These are phyloP conservation scores for Zeus faber DNA, from an alignment of 2,113 vertebrate species.

Conservation along the genomic window DNA sequence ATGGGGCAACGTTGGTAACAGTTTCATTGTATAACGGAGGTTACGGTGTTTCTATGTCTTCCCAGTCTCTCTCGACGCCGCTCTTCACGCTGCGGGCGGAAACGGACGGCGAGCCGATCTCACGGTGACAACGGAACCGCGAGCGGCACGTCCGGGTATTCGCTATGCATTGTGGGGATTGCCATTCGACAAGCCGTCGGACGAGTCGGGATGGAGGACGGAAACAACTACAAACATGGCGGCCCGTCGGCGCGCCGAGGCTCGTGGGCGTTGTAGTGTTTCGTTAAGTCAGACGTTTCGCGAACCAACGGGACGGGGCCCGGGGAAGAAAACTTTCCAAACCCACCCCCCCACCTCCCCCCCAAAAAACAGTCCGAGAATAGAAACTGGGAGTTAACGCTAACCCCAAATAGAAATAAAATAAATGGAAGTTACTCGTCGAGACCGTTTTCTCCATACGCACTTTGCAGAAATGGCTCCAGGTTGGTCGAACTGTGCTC, in stretches of 20 bases:
- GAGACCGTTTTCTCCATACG: neutral
- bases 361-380: constrained; percentile 18
- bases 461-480: neutral
- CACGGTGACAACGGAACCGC: constrained; percentile 68
- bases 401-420: neutral
- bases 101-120: constrained; percentile 64
- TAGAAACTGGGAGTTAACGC: constrained; percentile 43
- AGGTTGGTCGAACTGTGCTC: neutral
- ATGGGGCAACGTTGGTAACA: constrained; percentile 58
- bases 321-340: constrained; percentile 63
- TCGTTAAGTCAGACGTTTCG: constrained; percentile 42
- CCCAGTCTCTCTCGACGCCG: constrained; percentile 68
- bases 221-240: constrained; percentile 56
- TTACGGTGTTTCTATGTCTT: constrained; percentile 60
- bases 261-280: constrained; percentile 68
- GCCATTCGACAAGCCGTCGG: constrained; percentile 11
- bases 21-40: constrained; percentile 76
- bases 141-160: constrained; percentile 43
- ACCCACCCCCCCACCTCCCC: no score
- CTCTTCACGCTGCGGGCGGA: constrained; percentile 70
- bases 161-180: constrained; percentile 41
- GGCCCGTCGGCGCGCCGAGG: neutral
- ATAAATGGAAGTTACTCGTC: neutral
- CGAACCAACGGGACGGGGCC: constrained; percentile 49
- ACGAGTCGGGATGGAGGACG: fast-evolving